Conservation (phyloP, 92 coral and sea anemone species). For the Plumapathes pennacea region DNA sequence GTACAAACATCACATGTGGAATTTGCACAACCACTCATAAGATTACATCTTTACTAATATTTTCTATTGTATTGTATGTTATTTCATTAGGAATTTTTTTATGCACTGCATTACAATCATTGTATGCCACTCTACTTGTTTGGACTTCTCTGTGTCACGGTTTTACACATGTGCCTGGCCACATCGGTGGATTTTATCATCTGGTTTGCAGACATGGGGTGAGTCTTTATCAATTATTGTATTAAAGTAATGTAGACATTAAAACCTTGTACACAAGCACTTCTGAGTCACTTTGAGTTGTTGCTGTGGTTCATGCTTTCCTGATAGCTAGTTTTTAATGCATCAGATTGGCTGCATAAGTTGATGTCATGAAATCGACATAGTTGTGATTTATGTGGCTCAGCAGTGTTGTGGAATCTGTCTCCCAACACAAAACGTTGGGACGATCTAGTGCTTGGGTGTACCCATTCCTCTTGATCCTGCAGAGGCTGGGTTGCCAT, state of each 20-base stretch:
- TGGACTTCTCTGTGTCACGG: too few relatives aligned
- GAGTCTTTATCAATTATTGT: too few relatives aligned
- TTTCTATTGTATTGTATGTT: too few relatives aligned
- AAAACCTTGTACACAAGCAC: slow-evolving; percentile 29
- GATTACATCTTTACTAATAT: too few relatives aligned
- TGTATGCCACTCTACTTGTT: too few relatives aligned
- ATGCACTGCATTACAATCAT: too few relatives aligned
- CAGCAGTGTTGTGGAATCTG: slow-evolving; percentile 15
- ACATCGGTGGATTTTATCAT: slow-evolving; percentile 13
- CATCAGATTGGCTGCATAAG: slow-evolving; percentile 9
- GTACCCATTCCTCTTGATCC: too few relatives aligned
- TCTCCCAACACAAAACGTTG: slow-evolving; percentile 23
- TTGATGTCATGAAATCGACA: slow-evolving; percentile 25
- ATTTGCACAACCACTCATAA: too few relatives aligned
- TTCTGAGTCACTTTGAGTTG: slow-evolving; percentile 12
- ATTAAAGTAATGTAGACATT: slow-evolving; percentile 6
- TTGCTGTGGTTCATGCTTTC: slow-evolving; percentile 30
- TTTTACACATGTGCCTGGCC: background rate
- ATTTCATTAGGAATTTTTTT: too few relatives aligned
- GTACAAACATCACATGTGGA: too few relatives aligned
- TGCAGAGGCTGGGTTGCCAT: too few relatives aligned
- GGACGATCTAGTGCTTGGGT: slow-evolving; percentile 1
- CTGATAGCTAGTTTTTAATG: slow-evolving; percentile 33
- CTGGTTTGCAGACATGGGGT: slow-evolving; percentile 14
- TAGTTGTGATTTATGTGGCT: slow-evolving; percentile 30